phyloP scores from a whole-genome alignment of 2,888 invertebrate genomes.

The Flexamia atlantica region DNA sequence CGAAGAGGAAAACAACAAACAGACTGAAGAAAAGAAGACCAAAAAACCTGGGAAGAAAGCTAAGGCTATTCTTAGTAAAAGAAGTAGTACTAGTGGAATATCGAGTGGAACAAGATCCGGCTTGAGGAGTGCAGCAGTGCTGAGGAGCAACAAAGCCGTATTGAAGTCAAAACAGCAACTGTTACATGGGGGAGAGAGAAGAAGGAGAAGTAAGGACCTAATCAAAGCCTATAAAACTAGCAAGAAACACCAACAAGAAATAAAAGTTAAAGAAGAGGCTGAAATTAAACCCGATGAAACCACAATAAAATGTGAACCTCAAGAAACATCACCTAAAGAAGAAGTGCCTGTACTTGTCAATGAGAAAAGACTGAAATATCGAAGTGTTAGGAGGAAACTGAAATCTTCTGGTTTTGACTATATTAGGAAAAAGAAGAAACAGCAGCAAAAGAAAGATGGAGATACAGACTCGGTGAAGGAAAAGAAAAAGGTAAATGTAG shows the following conservation, averaged over 20 bases:
- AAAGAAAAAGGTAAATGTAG: constrained; percentile 72
- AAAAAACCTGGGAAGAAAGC: constrained; percentile 68
- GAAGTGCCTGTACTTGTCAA: constrained; percentile 62
- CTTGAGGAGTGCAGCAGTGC: constrained; percentile 73
- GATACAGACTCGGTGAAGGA: constrained; percentile 70
- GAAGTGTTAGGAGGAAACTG: constrained; percentile 80
- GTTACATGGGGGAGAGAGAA: constrained; percentile 69
- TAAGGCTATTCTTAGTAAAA: constrained; percentile 59
- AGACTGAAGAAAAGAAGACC: constrained; percentile 73
- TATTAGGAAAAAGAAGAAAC: constrained; percentile 92
- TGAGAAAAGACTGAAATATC: constrained; percentile 76
- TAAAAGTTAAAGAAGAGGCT: constrained; percentile 16
- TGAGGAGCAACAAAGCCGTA: constrained; percentile 74
- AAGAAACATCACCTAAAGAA: constrained; percentile 17
- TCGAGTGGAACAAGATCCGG: constrained; percentile 70
- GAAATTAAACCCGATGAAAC: neutral
- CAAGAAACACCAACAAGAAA: constrained; percentile 58
- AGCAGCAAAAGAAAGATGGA: constrained; percentile 80
- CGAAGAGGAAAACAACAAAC: constrained; percentile 72
- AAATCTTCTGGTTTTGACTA: constrained; percentile 91
- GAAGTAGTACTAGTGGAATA: constrained; percentile 55
- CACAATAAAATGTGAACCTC: neutral
- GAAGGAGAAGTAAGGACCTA: constrained; percentile 72
- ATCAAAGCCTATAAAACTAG: constrained; percentile 70
- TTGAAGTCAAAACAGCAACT: constrained; percentile 73